Conservation (phyloP, 2,888 invertebrate genomes). For the Balanococcus diminutus region DNA sequence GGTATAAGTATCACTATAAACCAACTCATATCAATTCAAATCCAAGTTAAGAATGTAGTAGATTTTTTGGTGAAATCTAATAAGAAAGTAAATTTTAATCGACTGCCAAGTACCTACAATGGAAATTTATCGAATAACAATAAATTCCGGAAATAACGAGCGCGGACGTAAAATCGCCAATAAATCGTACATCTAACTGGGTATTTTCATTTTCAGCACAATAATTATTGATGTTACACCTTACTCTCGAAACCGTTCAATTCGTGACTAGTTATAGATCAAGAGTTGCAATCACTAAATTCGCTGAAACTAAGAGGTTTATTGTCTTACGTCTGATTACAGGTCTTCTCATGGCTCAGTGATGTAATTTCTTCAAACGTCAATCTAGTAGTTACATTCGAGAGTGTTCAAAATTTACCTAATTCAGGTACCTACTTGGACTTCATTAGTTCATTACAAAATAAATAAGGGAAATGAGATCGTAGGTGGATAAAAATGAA, state of each 20-base stretch:
- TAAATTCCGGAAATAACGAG: background rate
- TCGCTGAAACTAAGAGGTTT: background rate
- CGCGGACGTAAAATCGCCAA: background rate
- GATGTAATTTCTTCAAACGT: background rate
- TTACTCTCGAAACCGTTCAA: background rate
- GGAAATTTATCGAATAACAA: background rate
- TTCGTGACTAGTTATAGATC: constrained; percentile 6
- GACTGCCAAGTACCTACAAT: too few species aligned
- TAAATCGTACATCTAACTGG: too few species aligned
- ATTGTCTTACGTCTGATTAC: background rate
- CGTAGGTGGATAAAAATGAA: too few species aligned
- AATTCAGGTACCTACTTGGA: background rate
- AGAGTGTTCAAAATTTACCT: background rate
- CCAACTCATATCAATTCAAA: too few species aligned
- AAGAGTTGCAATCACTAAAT: background rate
- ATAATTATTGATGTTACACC: background rate
- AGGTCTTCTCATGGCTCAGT: background rate
- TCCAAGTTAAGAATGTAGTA: too few species aligned
- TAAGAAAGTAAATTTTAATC: background rate
- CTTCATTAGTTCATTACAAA: too few species aligned
- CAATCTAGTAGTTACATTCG: background rate
- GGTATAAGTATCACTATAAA: too few species aligned
- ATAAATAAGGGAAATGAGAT: too few species aligned
- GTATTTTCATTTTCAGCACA: background rate
- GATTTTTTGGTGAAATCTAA: too few species aligned